These are phyloP conservation scores for Dysidea cf. avara DNA, from an alignment of 37 sponge, comb jelly and placozoan species.

Conservation along the genomic window DNA sequence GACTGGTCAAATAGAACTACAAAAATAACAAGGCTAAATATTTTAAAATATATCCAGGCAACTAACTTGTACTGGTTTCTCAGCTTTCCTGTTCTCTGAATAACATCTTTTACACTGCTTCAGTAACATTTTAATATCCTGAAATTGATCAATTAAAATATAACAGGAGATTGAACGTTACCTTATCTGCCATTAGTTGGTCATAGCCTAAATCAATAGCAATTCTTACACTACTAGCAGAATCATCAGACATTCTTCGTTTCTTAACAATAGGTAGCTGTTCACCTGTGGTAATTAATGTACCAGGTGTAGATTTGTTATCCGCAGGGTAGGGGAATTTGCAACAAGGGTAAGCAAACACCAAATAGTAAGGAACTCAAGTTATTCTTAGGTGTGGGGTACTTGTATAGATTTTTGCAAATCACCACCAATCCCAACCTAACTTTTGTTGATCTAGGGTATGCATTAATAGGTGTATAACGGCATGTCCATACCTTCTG, in stretches of 20 bases:
- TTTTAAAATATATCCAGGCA: neutral
- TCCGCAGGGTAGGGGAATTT: neutral
- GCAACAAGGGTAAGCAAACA: neutral
- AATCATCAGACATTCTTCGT: conserved; percentile 46
- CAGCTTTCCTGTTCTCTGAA: conserved; percentile 70
- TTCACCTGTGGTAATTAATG: neutral
- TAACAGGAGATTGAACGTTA: conserved; percentile 3
- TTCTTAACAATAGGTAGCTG: neutral
- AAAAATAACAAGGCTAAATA: neutral
- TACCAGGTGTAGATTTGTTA: neutral
- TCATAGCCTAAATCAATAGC: conserved; percentile 77
- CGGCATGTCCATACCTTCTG: too few relatives aligned
- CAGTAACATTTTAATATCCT: conserved; percentile 73
- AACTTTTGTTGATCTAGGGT: too few relatives aligned
- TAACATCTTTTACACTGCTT: conserved; percentile 86
- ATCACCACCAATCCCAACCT: too few relatives aligned
- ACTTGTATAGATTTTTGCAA: too few relatives aligned
- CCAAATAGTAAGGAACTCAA: too few relatives aligned
- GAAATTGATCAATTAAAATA: neutral
- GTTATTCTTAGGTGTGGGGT: too few relatives aligned
- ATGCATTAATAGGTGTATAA: too few relatives aligned
- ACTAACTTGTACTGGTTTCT: conserved; percentile 56
- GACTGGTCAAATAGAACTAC: conserved; percentile 68
- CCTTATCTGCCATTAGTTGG: conserved; percentile 77
- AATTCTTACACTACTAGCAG: conserved; percentile 52